These are phyloP conservation scores for Eulithis testata DNA, from an alignment of 2,888 invertebrate genomes.

Conservation along the genomic window DNA sequence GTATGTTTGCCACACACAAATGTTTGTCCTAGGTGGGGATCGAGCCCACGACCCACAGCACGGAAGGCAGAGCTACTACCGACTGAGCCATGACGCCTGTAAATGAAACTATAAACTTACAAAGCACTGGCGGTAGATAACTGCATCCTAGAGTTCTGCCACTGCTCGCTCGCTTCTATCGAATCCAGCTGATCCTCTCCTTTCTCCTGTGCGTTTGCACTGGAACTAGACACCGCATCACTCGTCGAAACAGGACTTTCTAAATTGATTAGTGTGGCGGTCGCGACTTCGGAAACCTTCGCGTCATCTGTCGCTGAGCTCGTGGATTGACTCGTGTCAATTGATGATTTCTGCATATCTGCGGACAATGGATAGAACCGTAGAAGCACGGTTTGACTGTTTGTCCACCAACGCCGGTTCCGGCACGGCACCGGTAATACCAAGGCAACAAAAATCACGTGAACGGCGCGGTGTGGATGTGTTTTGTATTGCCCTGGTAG, in stretches of 20 bases:
- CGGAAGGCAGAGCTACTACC: no score
- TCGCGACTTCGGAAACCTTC: conserved; percentile 68
- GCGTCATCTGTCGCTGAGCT: conserved; percentile 72
- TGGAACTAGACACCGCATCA: conserved; percentile 51
- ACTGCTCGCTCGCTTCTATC: conserved; percentile 74
- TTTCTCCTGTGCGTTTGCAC: conserved; percentile 43
- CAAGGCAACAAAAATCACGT: no score
- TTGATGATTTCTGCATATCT: conserved; percentile 68
- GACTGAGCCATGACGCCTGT: no score
- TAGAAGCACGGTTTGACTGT: conserved; percentile 8
- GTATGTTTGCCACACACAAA: no score
- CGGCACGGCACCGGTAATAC: no score
- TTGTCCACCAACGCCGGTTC: no score
- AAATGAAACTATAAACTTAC: no score
- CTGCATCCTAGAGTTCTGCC: conserved; percentile 71
- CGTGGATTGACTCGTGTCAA: conserved; percentile 74
- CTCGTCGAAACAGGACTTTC: conserved; percentile 70
- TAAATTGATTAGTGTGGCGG: conserved; percentile 74
- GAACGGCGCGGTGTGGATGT: no score
- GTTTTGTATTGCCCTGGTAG: no score
- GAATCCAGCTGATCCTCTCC: conserved; percentile 75
- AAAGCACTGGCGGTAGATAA: conserved; percentile 66
- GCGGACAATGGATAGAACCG: conserved; percentile 34
- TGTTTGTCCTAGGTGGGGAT: no score
- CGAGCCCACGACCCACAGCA: no score